Evolutionary conservation across 1,140 invertebrate species (phyloP).

Genomic region (Centruroides sculpturatus): DNA sequence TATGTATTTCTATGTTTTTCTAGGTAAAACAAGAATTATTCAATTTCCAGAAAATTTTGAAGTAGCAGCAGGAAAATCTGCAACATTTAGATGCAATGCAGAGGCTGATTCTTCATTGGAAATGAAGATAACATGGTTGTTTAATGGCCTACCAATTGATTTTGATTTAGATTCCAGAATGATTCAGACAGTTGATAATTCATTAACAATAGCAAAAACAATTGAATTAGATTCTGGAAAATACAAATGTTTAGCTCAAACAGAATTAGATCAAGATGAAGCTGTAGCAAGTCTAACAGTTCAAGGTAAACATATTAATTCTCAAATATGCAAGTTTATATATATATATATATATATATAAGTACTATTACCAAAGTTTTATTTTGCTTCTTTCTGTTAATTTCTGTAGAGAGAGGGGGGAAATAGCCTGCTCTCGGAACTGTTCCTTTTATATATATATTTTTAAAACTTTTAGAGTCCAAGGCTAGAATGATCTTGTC

Average conservation of each 20-base stretch:
- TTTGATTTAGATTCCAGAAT: slow-evolving; percentile 7
- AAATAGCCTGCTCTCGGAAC: no score
- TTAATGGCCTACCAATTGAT: slow-evolving; percentile 7
- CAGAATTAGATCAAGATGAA: slow-evolving; percentile 62
- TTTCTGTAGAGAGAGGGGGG: no score
- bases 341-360: no score
- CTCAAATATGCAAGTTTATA: no score
- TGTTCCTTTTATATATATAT: no score
- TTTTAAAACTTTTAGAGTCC: no score
- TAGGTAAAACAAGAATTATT: slow-evolving; percentile 57
- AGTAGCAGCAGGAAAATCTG: slow-evolving; percentile 64
- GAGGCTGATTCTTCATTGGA: slow-evolving; percentile 61
- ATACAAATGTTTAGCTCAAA: slow-evolving; percentile 86
- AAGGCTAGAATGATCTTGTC: no score
- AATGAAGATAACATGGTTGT: slow-evolving; percentile 43
- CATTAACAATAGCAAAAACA: slow-evolving; percentile 83
- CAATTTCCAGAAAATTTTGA: slow-evolving; percentile 78
- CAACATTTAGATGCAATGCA: slow-evolving; percentile 86
- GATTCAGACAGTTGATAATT: slow-evolving; percentile 52
- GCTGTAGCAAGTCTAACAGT: slow-evolving; percentile 80
- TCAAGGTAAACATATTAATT: slow-evolving; percentile 35
- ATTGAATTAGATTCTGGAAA: slow-evolving; percentile 86
- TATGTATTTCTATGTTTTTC: slow-evolving; percentile 32
- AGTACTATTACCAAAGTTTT: no score
- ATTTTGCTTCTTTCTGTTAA: no score